These are phyloP conservation scores for Drosophila acutilabella DNA, from an alignment of 2,888 invertebrate genomes.

Conservation along the genomic window DNA sequence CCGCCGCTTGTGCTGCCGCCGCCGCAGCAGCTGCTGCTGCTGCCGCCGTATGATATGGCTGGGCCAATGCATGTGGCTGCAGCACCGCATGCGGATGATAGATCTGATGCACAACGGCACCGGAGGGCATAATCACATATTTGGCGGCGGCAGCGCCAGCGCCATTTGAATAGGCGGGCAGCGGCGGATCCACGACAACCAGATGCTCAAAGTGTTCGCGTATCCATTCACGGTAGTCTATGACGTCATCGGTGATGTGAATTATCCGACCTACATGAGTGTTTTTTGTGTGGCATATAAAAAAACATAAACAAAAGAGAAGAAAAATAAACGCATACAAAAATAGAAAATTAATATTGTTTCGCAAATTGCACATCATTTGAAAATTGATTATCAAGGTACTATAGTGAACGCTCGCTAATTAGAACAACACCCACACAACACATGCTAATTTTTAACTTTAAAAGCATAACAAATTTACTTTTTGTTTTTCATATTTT, in stretches of 20 bases:
- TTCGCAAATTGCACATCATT: conserved; percentile 1
- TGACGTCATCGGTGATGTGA: conserved; percentile 96
- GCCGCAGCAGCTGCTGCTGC: conserved; percentile 53
- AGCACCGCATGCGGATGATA: conserved; percentile 69
- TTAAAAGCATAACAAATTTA: too few relatives aligned
- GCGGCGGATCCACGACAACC: conserved; percentile 78
- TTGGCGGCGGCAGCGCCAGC: conserved; percentile 50
- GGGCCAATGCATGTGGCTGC: conserved; percentile 61
- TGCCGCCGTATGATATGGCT: conserved; percentile 59
- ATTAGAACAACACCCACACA: not conserved
- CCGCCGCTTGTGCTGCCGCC: conserved; percentile 31
- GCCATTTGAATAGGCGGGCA: conserved; percentile 70
- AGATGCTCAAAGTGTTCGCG: conserved; percentile 84
- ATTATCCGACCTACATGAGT: conserved; percentile 90
- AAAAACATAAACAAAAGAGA: not conserved
- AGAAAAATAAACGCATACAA: not conserved
- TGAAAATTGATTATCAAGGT: not conserved
- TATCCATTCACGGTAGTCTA: conserved; percentile 87
- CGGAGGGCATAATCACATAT: conserved; percentile 78
- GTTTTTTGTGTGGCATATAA: not conserved
- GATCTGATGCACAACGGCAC: conserved; percentile 72
- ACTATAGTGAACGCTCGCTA: conserved; percentile 3
- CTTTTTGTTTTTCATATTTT: too few relatives aligned
- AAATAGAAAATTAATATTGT: conserved; percentile 10
- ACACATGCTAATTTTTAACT: too few relatives aligned